A percentile compares a stretch with the other conserved stretches of the same genome.
Conservation (phyloP, 2,113 vertebrate species). For the Phalacrocorax aristotelis region DNA sequence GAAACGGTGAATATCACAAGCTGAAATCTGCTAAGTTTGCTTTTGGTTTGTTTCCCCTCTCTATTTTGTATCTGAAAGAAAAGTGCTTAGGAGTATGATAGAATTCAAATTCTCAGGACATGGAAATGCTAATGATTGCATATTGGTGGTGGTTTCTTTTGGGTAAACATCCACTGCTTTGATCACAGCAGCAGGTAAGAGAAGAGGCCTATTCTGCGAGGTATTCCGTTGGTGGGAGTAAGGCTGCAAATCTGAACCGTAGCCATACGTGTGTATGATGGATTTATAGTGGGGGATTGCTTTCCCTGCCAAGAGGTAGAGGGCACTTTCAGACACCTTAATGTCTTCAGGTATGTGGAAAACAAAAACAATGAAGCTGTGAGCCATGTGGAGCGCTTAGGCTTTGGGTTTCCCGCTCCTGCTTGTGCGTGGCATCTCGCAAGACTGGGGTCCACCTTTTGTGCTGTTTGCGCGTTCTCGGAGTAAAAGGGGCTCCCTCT, state of each 20-base stretch:
- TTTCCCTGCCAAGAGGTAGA: background rate
- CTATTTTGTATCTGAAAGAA: background rate
- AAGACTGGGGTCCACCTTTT: rapidly evolving
- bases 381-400: background rate
- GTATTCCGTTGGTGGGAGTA: background rate
- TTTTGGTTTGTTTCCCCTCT: background rate
- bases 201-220: background rate
- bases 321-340: background rate
- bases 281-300: background rate
- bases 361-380: background rate
- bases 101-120: background rate
- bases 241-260: background rate
- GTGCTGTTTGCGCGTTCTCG: background rate
- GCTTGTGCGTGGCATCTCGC: background rate
- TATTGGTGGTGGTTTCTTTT: background rate
- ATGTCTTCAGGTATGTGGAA: background rate
- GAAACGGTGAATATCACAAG: background rate
- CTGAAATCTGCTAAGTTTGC: background rate
- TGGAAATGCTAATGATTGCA: background rate
- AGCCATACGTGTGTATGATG: rapidly evolving
- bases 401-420: background rate
- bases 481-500: background rate
- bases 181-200: background rate
- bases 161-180: background rate
- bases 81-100: background rate